These are phyloP conservation scores for Acridotheres tristis DNA, from an alignment of 2,797 vertebrate genomes.

Conservation along the genomic window DNA sequence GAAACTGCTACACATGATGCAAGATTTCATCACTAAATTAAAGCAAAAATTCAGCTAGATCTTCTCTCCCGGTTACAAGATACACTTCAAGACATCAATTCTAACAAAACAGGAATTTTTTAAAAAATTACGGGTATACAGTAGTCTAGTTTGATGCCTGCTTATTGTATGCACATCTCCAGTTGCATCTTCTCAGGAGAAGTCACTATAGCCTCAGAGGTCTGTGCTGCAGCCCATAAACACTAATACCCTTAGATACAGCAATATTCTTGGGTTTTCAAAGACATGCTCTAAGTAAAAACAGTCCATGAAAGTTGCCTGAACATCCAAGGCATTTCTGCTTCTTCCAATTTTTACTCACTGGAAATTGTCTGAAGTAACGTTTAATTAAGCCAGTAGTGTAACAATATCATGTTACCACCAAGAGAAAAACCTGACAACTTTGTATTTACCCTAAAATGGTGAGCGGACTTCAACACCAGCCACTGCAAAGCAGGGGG, in stretches of 20 bases:
- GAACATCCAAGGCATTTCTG: not conserved
- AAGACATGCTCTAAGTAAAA: not conserved
- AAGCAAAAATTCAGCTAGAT: not conserved
- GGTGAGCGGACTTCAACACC: not conserved
- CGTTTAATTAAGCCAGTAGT: not conserved
- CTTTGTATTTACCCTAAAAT: slow-evolving; percentile 3
- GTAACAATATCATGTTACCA: not conserved
- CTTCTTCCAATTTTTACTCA: not conserved
- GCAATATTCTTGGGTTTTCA: not conserved
- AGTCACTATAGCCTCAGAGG: not conserved
- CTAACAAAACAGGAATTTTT: not conserved
- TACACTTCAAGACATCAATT: not conserved
- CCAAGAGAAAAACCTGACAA: not conserved
- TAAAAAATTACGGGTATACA: not conserved
- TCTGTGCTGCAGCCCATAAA: not conserved
- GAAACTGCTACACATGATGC: not conserved
- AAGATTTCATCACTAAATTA: not conserved
- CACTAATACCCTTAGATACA: not conserved
- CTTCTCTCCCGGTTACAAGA: fast-evolving
- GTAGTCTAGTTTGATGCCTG: not conserved
- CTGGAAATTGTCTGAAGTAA: not conserved
- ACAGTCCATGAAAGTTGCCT: not conserved
- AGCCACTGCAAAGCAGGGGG: not conserved
- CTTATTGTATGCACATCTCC: not conserved
- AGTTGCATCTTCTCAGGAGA: not conserved